Evolutionary conservation across 2,797 vertebrate genomes (phyloP), one percentile per base, ranked within the genome.

Genomic region (Prunella strophiata): DNA sequence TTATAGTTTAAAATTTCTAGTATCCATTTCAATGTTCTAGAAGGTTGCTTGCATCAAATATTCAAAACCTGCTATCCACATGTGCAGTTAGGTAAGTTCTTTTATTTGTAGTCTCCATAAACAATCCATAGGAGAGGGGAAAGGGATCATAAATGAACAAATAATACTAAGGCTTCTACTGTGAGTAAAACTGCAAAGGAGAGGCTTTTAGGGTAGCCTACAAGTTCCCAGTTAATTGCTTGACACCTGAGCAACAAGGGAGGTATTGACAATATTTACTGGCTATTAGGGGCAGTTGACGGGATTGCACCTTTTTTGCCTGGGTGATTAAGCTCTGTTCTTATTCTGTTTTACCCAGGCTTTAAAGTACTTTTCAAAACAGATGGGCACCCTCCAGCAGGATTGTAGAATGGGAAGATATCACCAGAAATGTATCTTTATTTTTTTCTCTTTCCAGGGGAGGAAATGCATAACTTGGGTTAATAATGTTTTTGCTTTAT

Each of bases 21-120:
- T 68, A 89, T 27, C 21, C 65, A 81, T 81, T 93, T 95, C 54
- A 80, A 62, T 73, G 82, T 40, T 67, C 65, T 23, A 80, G 63
- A 91, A 84, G 2, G 74, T 65, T 87, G 42, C 84, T n/a, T 89
- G 13, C 65, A 90, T 91, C 87, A 91, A 95, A 95, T 95, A 95
- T 67, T 88, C 88, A 93, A 72, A 51, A 86, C 59, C 63, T 95
- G 16, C 14, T 48, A 58, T 94, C 47, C 48, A 68, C 68, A n/a
- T 91, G 11, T 57, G n/a, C 25, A 68, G 66, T 85, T 88, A 67
- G 0, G 0, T 32, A 27, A 85, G 45, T 55, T 84, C 51, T 91
- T 84, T 86, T 85, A 87, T 82, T 89, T 92, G 76, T 61, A 54
- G 48, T 80, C 42, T 51, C 92, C 54, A 70, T 92, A 92, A 96